Conservation (phyloP, 1,140 invertebrate genomes). For the Cydia pomonella region DNA sequence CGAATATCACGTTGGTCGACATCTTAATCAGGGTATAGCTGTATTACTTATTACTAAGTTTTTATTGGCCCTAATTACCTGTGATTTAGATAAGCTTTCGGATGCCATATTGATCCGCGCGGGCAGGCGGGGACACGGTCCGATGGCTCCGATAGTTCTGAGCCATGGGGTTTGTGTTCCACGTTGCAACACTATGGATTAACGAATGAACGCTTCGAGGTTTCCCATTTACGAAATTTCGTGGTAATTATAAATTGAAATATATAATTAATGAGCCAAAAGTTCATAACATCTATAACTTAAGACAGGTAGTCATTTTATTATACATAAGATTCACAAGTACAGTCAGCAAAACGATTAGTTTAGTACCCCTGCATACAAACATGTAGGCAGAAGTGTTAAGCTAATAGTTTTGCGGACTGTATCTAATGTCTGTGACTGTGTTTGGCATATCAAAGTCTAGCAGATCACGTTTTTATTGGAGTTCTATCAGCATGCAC, state of each 20-base stretch:
- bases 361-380: no score
- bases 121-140: constrained; percentile 35
- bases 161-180: constrained; percentile 44
- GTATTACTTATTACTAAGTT: neutral
- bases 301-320: no score
- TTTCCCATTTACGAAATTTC: constrained; percentile 7
- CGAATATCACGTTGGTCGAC: neutral
- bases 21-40: neutral
- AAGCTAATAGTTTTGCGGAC: no score
- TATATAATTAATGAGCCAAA: neutral
- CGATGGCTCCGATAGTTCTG: constrained; percentile 53
- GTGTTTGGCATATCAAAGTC: no score
- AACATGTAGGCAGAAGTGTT: no score
- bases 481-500: no score
- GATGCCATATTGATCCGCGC: constrained; percentile 27
- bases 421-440: no score
- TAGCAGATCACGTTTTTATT: no score
- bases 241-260: constrained; percentile 5
- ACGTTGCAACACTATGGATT: constrained; percentile 43
- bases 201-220: constrained; percentile 35
- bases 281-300: neutral
- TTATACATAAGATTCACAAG: no score
- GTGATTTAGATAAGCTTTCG: constrained; percentile 22
- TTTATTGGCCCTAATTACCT: neutral
- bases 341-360: no score